These are phyloP conservation scores for Trididemnum miniatum DNA, from an alignment of 23 tunicate genomes.

Conservation along the genomic window DNA sequence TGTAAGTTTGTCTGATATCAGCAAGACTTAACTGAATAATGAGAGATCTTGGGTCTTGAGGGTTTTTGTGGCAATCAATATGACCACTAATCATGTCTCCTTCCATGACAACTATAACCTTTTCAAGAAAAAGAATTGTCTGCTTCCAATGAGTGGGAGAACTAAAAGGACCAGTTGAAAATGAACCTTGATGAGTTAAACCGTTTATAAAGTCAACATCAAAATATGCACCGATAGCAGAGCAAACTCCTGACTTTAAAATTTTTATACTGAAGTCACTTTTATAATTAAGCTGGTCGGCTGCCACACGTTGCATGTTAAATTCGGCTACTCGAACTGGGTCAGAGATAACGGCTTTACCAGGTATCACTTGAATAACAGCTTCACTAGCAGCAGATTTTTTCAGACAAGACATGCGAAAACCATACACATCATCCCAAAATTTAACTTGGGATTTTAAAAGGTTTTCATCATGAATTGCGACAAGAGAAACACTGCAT, in stretches of 20 bases:
- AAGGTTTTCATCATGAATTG: conserved; percentile 60
- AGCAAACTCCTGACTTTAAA: conserved; percentile 31
- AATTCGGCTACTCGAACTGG: conserved; percentile 48
- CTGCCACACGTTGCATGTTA: conserved; percentile 10
- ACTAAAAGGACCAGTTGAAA: conserved; percentile 76
- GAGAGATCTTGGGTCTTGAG: conserved; percentile 86
- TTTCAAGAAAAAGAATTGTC: conserved; percentile 62
- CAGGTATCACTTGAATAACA: conserved; percentile 46
- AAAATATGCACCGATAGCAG: conserved; percentile 83
- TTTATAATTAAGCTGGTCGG: conserved; percentile 67
- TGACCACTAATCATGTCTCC: conserved; percentile 55
- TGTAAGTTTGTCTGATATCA: conserved; percentile 39
- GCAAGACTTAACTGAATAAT: conserved; percentile 43
- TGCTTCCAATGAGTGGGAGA: conserved; percentile 97
- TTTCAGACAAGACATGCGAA: conserved; percentile 80
- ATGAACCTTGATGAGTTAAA: conserved; percentile 34
- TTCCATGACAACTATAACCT: conserved; percentile 31
- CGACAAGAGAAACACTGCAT: conserved; percentile 49
- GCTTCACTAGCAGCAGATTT: conserved; percentile 57
- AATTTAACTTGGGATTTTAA: conserved; percentile 40
- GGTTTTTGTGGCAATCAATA: conserved; percentile 84
- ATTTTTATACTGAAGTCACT: conserved; percentile 49
- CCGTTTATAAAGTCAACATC: conserved; percentile 58
- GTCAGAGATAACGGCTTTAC: conserved; percentile 45
- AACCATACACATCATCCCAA: conserved; percentile 98